Evolutionary conservation across 2,113 vertebrate species (phyloP), one percentile per base, ranked within the genome.

Genomic region (Lepus europaeus): DNA sequence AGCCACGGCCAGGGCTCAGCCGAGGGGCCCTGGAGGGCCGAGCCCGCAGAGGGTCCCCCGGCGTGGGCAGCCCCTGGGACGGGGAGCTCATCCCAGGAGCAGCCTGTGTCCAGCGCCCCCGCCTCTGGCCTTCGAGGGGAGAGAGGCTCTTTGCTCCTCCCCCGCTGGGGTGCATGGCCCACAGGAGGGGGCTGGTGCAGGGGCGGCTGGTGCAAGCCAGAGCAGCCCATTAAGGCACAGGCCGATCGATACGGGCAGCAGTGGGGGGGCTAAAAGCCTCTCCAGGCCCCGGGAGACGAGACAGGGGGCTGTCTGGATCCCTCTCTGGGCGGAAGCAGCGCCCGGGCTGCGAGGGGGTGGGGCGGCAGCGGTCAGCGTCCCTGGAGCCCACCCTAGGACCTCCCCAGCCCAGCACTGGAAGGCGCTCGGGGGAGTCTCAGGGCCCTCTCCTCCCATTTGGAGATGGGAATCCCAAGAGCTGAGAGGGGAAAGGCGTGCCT

Each of bases 191-290:
- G 31, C 79, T 16, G 90, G 63, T 39, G 68, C 36, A 64, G 84
- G 73, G 33, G n/a, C n/a, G 49, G 94, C 92, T 13, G 87, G 51
- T 7, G 0, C 53, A 13, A 66, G 4, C 90, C 91, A 91, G 96
- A 97, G 94, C 73, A 97, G 84, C 96, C 98, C 98, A 97, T 98
- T 98, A 98, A 97, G 98, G 98, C 93, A 97, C 94, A 90, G 94
- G 93, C 93, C 86, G 89, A 98, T 98, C 98, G 85, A 98, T 98
- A 98, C 95, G 90, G 87, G 88, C 87, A 93, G 94, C 97, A 87
- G 96, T 96, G 93, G 70, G 96, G 94, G 97, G 84, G 97, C 97
- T 98, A 98, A 98, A 98, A 98, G 98, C 98, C 94, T 98, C 97
- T 97, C 93, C 91, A 95, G 45, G 45, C 45, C 45, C 45, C 45